Percentiles rank a stretch among this genome's conserved stretches.
Evolutionary conservation across 2,888 invertebrate species (phyloP).

Genomic region (Zonitis immaculata): DNA sequence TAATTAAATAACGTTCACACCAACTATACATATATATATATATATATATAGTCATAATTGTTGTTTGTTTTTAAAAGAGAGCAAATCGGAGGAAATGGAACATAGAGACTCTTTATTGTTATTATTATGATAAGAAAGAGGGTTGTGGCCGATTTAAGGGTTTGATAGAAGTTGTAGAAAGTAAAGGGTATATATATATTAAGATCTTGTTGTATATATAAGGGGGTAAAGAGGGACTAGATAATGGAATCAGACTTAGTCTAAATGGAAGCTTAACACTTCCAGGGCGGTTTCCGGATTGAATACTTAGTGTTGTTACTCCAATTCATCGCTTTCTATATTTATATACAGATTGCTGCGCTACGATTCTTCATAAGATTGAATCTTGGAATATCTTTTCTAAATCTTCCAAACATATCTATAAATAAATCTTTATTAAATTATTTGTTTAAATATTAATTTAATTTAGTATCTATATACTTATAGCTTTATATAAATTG

Average conservation of each 20-base stretch:
- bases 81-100: slow-evolving; percentile 27
- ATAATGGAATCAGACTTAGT: slow-evolving; percentile 51
- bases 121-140: neutral
- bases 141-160: slow-evolving; percentile 4
- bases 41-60: no score
- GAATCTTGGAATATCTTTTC: neutral
- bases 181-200: no score
- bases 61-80: slow-evolving; percentile 25
- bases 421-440: slow-evolving; percentile 45
- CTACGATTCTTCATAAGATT: no score
- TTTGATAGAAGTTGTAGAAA: slow-evolving; percentile 8
- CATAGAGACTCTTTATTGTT: slow-evolving; percentile 22
- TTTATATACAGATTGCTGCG: slow-evolving; percentile 43
- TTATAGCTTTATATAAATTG: no score
- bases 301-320: slow-evolving; percentile 42
- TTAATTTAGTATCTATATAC: no score
- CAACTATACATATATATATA: no score
- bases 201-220: slow-evolving; percentile 35
- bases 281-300: slow-evolving; percentile 48
- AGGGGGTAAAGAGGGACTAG: slow-evolving; percentile 34
- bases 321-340: slow-evolving; percentile 46
- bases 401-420: slow-evolving; percentile 31
- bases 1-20: slow-evolving; percentile 35
- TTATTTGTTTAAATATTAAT: slow-evolving; percentile 34
- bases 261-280: slow-evolving; percentile 51